Evolutionary conservation across 2,888 invertebrate genomes (phyloP), one percentile per base, ranked within the genome.

Genomic region (Oeneis ivallda): DNA sequence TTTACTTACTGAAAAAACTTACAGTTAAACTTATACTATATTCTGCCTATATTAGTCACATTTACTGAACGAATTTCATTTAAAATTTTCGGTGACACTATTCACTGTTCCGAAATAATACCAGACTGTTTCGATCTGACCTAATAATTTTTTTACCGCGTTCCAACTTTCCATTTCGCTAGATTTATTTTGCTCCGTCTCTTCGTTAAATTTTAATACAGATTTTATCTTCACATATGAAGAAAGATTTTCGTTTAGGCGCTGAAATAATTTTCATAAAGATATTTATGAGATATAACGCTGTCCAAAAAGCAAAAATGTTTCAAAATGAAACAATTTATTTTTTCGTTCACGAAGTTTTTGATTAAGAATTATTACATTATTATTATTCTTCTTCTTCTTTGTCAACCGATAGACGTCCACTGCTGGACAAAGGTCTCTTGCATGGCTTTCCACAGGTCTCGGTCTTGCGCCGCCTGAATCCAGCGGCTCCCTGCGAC

Each of bases 201-300:
- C 54, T 39, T 37, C 34, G 37, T 54, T 54, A 54, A 54, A 54
- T 54, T 37, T 54, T 54, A 52, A 52, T 52, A 32, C 37, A 17
- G 37, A 39, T 37, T 39, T 53, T 10, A 37, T 53, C 53, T 34
- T 15, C 54, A 37, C 17, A 54, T 54, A 54, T 37, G 10, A 17
- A 39, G 17, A 17, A 11, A 17, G 37, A 8, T 53, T 11, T 26
- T 26, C 37, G 15, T 37, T 17, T 39, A 39, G 26, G 45, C 17
- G 47, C 17, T 47, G 32, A 26, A n/a, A 13, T 26, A 26, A 52
- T 32, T 47, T 47, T 17, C 15, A 15, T 8, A 47, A 15, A 15
- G 53, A 10, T 37, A 54, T 54, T 53, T 37, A 15, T 37, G 13
- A 32, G 32, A 52, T 52, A 6, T 26, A 32, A 26, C 13, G 32